Base-by-base conservation (phyloP, 1,140 invertebrate genomes). In the Araneus ventricosus region DNA sequence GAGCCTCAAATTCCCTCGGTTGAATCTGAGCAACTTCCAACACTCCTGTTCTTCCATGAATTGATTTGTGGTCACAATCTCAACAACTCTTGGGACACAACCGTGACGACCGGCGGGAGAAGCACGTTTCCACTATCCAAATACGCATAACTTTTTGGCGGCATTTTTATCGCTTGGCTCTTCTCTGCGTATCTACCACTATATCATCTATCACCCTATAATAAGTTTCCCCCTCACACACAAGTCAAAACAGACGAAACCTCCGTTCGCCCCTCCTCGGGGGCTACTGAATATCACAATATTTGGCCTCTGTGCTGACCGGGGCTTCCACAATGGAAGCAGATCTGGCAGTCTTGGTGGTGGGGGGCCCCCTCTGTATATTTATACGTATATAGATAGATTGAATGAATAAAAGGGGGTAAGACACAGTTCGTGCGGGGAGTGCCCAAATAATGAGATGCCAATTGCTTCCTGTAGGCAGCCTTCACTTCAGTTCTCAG, bases 401-500 rank as follows among this genome's bases (percentile, higher is more conserved):
- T 52, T 79, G 24, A 67, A 79, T 89, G 45, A 79, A 24, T 30
- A 34, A 45, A 79, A 37, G n/a, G 67, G 17, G 67, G 88, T 34
- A 34, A 34, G 67, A 14, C 39, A 45, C 45, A 45, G 39, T 37
- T 45, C 20, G 30, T 30, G 59, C 5, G 61, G 86, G 63, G 88
- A 79, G 88, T 80, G 34, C 41, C 79, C 30, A 52, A 90, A 90
- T 90, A 90, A 90, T 90, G 89, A 90, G 79, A 90, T 90, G 89
- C 89, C 89, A 90, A 90, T 90, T 90, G 89, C 89, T 90, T 90
- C 89, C 89, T 90, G 89, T 82, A 90, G 89, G 82, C 89, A 57
- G 27, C 41, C 61, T 70, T 86, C 84, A 86, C 84, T 86, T 86
- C 84, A 86, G 45, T 86, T 86, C 84, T 59, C n/a, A n/a, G 27